Evolutionary conservation across 2,113 vertebrate genomes (phyloP).

Genomic region (Tychaedon coryphoeus): DNA sequence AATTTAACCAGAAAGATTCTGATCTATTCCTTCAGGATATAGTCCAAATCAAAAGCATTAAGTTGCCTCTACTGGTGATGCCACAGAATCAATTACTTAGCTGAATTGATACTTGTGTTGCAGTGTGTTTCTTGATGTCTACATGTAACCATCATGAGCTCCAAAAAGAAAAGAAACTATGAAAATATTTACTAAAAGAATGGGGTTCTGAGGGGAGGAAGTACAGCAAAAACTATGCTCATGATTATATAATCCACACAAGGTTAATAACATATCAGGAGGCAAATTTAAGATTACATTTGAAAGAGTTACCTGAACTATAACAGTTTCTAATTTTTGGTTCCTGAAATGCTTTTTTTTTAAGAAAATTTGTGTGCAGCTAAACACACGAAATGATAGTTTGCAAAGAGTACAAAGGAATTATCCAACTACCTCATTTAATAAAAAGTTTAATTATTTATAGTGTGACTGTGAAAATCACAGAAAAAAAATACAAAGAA

Average conservation of each 20-base stretch:
- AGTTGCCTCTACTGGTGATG: not conserved
- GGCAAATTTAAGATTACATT: not conserved
- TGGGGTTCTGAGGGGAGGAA: not conserved
- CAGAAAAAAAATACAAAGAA: not conserved
- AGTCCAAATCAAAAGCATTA: not conserved
- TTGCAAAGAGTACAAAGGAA: not conserved
- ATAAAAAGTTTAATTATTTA: not conserved
- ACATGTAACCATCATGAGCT: not conserved
- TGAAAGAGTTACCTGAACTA: not conserved
- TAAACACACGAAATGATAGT: not conserved
- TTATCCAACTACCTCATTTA: not conserved
- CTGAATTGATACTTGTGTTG: not conserved
- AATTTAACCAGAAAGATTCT: not conserved
- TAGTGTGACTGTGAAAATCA: not conserved
- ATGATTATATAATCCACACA: not conserved
- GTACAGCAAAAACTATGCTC: fast-evolving
- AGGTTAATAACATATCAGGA: not conserved
- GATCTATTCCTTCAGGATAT: not conserved
- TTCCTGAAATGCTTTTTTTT: not conserved
- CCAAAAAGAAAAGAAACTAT: not conserved
- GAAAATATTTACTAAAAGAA: not conserved
- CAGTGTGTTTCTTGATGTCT: not conserved
- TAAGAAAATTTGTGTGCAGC: not conserved
- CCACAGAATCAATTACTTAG: not conserved
- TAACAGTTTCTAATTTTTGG: not conserved